Conservation (phyloP, 2,888 invertebrate genomes). For the Emmelina monodactyla region DNA sequence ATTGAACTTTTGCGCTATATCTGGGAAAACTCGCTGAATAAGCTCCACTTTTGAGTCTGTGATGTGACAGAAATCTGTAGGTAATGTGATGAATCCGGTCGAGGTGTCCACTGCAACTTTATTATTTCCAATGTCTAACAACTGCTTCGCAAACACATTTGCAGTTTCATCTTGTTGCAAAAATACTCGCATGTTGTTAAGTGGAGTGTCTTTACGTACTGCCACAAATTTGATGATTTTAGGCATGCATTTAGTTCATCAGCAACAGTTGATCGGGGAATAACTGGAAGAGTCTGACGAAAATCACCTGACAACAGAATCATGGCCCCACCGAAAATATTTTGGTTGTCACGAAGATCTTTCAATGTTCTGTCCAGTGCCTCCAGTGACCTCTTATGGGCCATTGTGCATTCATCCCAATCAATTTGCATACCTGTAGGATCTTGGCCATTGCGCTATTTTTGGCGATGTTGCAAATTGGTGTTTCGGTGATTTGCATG, state of each 20-base stretch:
- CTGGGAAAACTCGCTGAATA: conserved; percentile 13
- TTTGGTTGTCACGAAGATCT: conserved; percentile 2
- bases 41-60: conserved; percentile 13
- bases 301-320: conserved; percentile 6
- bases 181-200: conserved; percentile 10
- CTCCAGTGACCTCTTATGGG: conserved; percentile 9
- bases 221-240: conserved; percentile 3
- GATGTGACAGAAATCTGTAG: conserved; percentile 12
- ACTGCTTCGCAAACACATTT: conserved; percentile 11
- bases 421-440: conserved; percentile 5
- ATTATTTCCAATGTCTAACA: conserved; percentile 10
- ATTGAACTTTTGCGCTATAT: conserved; percentile 11
- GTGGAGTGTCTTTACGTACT: too few relatives aligned
- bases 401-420: conserved; percentile 11
- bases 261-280: conserved; percentile 6
- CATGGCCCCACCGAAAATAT: conserved; percentile 1
- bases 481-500: conserved; percentile 15
- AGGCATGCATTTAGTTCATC: conserved; percentile 8
- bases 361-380: conserved; percentile 7
- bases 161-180: conserved; percentile 9
- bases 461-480: conserved; percentile 12
- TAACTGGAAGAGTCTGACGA: conserved; percentile 5
- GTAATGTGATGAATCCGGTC: conserved; percentile 5
- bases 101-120: conserved; percentile 12
- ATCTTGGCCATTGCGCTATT: conserved; percentile 14